Percentiles rank a stretch among this genome's conserved stretches.
phyloP scores from a whole-genome alignment of 2,888 invertebrate species.

The Allygus modestus region DNA sequence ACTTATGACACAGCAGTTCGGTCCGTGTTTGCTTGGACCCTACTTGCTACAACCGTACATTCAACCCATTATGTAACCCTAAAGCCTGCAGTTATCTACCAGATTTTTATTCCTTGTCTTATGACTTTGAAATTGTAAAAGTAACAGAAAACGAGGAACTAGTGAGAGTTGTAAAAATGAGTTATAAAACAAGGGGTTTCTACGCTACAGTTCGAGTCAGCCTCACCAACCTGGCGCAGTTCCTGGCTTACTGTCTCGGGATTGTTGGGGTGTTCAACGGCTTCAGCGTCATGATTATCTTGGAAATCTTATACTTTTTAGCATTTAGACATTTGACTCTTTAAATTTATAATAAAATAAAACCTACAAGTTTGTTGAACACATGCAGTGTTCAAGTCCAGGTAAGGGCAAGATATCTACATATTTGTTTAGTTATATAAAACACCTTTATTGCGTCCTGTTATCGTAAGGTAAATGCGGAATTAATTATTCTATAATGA shows the following conservation, averaged over 20 bases:
- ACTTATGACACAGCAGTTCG: background rate
- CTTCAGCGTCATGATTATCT: slow-evolving; percentile 1
- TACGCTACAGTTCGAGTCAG: background rate
- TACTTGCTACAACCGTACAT: background rate
- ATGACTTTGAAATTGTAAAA: background rate
- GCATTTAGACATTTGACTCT: background rate
- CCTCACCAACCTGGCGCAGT: background rate
- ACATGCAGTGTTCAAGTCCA: no score
- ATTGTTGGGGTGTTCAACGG: background rate
- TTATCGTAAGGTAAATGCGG: no score
- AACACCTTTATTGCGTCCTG: no score
- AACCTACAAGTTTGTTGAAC: no score
- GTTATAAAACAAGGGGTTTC: background rate
- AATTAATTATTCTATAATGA: no score
- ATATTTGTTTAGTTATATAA: no score
- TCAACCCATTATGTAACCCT: background rate
- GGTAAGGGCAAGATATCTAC: no score
- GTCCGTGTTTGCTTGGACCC: background rate
- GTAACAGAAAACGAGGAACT: background rate
- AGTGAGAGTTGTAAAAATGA: background rate
- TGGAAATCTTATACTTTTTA: background rate
- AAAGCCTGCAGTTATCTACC: background rate
- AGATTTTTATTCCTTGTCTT: background rate
- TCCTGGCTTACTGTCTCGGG: background rate
- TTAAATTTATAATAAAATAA: background rate